Conservation (phyloP, 2,888 invertebrate species). For the Julus scandinavius region DNA sequence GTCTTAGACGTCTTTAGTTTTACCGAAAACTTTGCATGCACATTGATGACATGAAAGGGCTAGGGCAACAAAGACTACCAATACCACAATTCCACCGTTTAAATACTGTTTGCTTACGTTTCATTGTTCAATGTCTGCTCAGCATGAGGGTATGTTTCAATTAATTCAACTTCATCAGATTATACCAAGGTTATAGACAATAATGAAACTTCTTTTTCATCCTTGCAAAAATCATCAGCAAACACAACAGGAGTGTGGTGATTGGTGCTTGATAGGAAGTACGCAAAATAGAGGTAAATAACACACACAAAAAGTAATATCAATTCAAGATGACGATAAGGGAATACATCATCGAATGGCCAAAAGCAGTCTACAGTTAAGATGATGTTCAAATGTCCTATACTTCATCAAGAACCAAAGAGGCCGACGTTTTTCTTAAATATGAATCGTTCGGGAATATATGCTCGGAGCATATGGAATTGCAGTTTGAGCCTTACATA, state of each 20-base stretch:
- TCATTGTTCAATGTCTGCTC: background rate
- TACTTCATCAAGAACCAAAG: background rate
- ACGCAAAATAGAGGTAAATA: background rate
- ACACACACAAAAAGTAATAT: background rate
- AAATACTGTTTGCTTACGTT: background rate
- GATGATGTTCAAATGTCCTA: background rate
- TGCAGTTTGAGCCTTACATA: background rate
- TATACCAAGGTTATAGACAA: background rate
- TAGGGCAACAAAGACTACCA: constrained; percentile 16
- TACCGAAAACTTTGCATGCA: too few relatives aligned
- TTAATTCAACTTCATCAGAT: background rate
- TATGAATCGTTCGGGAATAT: background rate
- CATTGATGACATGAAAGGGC: too few relatives aligned
- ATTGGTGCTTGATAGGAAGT: background rate
- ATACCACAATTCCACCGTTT: background rate
- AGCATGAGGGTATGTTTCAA: background rate
- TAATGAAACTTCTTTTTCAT: background rate
- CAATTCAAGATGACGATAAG: background rate
- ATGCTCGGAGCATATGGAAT: background rate
- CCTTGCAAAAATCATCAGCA: background rate
- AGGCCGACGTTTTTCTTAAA: background rate
- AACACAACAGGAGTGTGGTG: background rate
- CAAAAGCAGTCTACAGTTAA: background rate
- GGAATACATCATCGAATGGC: background rate
- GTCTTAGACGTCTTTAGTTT: too few relatives aligned